A percentile compares a stretch with the other conserved stretches of the same genome.
These are phyloP conservation scores for Octopus sinensis DNA, from an alignment of 1,140 invertebrate species.

Conservation along the genomic window DNA sequence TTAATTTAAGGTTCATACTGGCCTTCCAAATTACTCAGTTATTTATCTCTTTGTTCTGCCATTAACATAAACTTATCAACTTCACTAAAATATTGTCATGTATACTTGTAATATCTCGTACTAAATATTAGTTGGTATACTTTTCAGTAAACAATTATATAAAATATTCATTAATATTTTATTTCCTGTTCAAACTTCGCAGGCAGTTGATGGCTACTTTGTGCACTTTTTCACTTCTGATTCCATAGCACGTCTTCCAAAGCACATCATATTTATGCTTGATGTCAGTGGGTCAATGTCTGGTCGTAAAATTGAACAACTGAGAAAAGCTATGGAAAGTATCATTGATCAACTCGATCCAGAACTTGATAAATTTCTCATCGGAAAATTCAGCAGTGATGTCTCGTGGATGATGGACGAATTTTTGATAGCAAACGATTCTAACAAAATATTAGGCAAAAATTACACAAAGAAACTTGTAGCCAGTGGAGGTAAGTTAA, in stretches of 20 bases:
- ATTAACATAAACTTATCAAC: too few relatives aligned
- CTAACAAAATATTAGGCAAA: conserved; percentile 33
- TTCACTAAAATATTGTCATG: too few relatives aligned
- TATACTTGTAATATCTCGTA: too few relatives aligned
- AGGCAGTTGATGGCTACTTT: conserved; percentile 74
- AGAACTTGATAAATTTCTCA: conserved; percentile 65
- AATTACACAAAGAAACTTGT: conserved; percentile 11
- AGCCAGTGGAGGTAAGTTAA: too few relatives aligned
- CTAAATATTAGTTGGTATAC: too few relatives aligned
- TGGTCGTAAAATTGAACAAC: conserved; percentile 65
- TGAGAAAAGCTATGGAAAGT: conserved; percentile 67
- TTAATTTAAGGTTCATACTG: too few relatives aligned
- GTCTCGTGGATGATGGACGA: conserved; percentile 17
- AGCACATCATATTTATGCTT: conserved; percentile 71
- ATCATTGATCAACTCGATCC: conserved; percentile 65
- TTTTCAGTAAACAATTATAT: too few relatives aligned
- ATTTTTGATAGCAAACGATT: conserved; percentile 27
- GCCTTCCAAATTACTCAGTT: too few relatives aligned
- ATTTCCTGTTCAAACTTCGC: conserved; percentile 12
- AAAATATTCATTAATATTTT: too few relatives aligned
- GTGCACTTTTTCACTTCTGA: conserved; percentile 72
- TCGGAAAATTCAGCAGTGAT: conserved; percentile 43
- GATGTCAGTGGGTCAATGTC: conserved; percentile 72
- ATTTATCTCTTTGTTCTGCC: too few relatives aligned
- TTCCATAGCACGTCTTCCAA: conserved; percentile 61